Percentiles rank a stretch among this genome's conserved stretches.
These are phyloP conservation scores for Clepsis dumicolana DNA, from an alignment of 2,888 invertebrate species.

Conservation along the genomic window DNA sequence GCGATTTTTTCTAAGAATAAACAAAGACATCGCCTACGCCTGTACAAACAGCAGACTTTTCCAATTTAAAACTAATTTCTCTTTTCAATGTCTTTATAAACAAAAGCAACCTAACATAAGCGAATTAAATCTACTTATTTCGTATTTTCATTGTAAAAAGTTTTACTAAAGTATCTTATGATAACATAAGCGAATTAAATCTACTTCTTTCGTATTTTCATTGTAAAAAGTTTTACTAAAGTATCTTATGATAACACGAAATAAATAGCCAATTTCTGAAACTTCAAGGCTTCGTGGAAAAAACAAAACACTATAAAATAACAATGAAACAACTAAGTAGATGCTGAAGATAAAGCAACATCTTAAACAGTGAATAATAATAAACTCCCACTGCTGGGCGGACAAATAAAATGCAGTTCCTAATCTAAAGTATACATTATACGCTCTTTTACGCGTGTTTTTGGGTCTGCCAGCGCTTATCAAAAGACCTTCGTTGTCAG, in stretches of 20 bases:
- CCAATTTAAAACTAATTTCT: too few species aligned
- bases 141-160: not conserved
- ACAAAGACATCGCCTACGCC: too few species aligned
- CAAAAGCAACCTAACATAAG: too few species aligned
- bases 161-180: constrained; percentile 44
- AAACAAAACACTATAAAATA: not conserved
- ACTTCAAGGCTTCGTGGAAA: not conserved
- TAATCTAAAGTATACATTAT: too few species aligned
- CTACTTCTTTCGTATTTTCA: not conserved
- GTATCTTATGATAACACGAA: constrained; percentile 50
- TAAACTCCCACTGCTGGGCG: not conserved
- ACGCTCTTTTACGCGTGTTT: too few species aligned
- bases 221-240: not conserved
- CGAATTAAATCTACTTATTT: not conserved
- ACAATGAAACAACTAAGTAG: constrained; percentile 45
- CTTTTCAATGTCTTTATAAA: too few species aligned
- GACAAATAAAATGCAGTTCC: not conserved
- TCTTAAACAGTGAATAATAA: constrained; percentile 43
- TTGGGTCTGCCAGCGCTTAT: too few species aligned
- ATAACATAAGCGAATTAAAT: not conserved
- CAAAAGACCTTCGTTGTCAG: too few species aligned
- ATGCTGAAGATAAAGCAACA: not conserved
- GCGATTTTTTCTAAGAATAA: too few species aligned
- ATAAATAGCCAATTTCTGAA: constrained; percentile 48
- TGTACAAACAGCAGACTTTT: too few species aligned